Percentiles rank a stretch among this genome's conserved stretches.
Evolutionary conservation across 2,888 invertebrate species (phyloP).

Genomic region (Microchrysa polita): DNA sequence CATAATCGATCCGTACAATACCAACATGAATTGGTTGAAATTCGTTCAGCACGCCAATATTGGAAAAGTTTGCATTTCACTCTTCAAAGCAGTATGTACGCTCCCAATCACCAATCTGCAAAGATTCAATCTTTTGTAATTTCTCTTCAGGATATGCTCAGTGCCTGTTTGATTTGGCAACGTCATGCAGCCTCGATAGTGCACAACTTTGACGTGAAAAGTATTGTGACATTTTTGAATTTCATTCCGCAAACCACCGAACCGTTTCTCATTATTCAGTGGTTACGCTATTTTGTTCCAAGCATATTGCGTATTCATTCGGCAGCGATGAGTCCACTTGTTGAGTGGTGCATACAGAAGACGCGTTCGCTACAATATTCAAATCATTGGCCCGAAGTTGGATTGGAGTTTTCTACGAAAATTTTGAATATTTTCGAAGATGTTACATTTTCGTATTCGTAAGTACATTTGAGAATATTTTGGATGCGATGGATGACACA

Average conservation of each 20-base stretch:
- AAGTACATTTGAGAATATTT: conserved; percentile 51
- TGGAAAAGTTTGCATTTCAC: conserved; percentile 57
- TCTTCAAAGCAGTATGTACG: conserved; percentile 56
- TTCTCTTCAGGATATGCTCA: conserved; percentile 56
- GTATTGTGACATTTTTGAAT: conserved; percentile 57
- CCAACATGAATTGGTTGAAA: conserved; percentile 62
- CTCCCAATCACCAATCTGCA: too few species aligned
- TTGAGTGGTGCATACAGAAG: conserved; percentile 62
- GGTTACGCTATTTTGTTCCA: conserved; percentile 62
- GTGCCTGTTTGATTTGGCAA: conserved; percentile 62
- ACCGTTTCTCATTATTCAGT: conserved; percentile 60
- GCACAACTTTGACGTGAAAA: conserved; percentile 57
- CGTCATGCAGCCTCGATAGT: conserved; percentile 60
- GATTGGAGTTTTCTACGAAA: conserved; percentile 62
- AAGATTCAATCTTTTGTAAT: not conserved
- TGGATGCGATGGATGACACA: not conserved
- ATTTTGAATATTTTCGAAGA: conserved; percentile 61
- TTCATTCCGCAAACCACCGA: conserved; percentile 60
- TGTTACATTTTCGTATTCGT: conserved; percentile 60
- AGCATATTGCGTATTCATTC: conserved; percentile 61
- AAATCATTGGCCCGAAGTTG: conserved; percentile 63
- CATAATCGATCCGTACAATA: conserved; percentile 62
- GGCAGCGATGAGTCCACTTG: conserved; percentile 58
- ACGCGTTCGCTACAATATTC: conserved; percentile 60
- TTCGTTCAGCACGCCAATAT: conserved; percentile 62